phyloP scores from a whole-genome alignment of 2,888 invertebrate species.

The Resseliella maxima region DNA sequence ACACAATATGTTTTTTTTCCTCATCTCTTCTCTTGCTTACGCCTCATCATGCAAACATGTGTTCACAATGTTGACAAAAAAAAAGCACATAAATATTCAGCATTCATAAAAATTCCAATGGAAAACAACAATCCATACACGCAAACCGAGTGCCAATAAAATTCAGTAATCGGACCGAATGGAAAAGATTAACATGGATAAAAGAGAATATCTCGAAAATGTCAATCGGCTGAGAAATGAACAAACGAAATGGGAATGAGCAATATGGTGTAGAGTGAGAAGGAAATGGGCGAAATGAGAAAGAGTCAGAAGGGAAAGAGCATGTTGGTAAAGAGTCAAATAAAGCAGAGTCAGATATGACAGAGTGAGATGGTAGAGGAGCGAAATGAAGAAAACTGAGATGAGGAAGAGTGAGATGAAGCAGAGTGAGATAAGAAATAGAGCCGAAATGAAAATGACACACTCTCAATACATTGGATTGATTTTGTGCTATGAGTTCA shows the following conservation, averaged over 20 bases:
- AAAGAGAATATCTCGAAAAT: not conserved
- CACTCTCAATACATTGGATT: not conserved
- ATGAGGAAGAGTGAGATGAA: too few species aligned
- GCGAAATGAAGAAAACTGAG: not conserved
- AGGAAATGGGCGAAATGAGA: not conserved
- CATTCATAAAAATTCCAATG: constrained; percentile 30
- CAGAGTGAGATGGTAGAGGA: not conserved
- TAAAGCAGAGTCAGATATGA: too few species aligned
- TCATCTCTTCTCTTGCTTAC: not conserved
- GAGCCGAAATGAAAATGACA: not conserved
- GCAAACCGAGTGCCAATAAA: not conserved
- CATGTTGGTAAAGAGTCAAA: too few species aligned
- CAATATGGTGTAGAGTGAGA: not conserved
- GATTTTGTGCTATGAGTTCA: not conserved
- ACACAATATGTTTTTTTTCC: not conserved
- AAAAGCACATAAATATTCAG: not conserved
- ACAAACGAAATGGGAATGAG: not conserved
- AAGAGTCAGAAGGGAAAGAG: too few species aligned
- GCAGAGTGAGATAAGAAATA: not conserved
- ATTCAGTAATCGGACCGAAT: not conserved
- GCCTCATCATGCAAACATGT: not conserved
- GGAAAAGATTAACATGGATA: not conserved
- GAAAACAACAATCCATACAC: constrained; percentile 40
- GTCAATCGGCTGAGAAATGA: not conserved
- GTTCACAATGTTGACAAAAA: constrained; percentile 3